Evolutionary conservation across 2,113 vertebrate genomes (phyloP).

Genomic region (Sminthopsis crassicaudata): DNA sequence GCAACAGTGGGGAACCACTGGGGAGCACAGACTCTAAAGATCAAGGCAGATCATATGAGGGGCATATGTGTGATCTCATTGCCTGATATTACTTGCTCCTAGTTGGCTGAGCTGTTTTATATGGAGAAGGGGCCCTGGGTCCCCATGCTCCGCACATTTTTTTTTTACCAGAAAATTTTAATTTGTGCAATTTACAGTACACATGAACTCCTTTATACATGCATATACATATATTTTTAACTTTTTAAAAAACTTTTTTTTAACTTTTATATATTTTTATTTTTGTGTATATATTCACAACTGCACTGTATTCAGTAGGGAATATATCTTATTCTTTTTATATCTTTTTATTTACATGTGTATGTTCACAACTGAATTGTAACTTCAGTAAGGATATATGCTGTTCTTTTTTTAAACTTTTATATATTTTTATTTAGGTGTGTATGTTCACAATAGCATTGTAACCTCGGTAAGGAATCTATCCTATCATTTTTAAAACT

Average conservation of each 20-base stretch:
- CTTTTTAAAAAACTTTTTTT: not conserved
- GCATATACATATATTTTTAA: too few relatives aligned
- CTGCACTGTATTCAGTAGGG: too few relatives aligned
- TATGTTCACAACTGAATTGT: too few relatives aligned
- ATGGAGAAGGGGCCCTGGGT: not conserved
- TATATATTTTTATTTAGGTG: too few relatives aligned
- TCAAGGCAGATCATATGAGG: not conserved
- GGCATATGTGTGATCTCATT: not conserved
- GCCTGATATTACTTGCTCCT: not conserved
- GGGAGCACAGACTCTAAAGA: not conserved
- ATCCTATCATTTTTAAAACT: too few relatives aligned
- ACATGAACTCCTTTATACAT: not conserved
- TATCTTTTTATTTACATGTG: too few relatives aligned
- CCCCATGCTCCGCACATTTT: not conserved
- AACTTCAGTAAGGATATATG: too few relatives aligned
- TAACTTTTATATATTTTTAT: not conserved
- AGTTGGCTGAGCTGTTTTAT: not conserved
- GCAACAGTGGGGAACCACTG: not conserved
- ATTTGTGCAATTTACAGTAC: not conserved
- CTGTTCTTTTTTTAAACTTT: too few relatives aligned
- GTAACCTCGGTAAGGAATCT: too few relatives aligned
- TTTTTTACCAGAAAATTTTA: not conserved
- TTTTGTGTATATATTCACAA: not conserved
- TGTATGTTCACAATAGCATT: too few relatives aligned
- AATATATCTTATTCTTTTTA: too few relatives aligned